phyloP scores from a whole-genome alignment of 2,797 vertebrate genomes.

The Lates japonicus region DNA sequence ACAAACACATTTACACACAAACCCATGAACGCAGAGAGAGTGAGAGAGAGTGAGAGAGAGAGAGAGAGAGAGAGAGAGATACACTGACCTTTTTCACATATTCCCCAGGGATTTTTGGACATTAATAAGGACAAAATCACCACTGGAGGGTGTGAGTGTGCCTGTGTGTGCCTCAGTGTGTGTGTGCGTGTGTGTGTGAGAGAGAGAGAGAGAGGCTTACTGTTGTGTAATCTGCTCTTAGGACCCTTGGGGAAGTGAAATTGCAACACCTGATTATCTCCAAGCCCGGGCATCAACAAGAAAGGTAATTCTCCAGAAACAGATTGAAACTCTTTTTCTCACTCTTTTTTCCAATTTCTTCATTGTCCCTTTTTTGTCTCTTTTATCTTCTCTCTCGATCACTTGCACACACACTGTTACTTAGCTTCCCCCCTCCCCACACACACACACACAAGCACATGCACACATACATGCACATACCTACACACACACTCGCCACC shows the following conservation, averaged over 20 bases:
- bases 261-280: slow-evolving; percentile 76
- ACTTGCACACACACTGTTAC: not conserved
- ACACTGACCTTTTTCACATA: slow-evolving; percentile 25
- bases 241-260: slow-evolving; percentile 65
- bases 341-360: slow-evolving; percentile 46
- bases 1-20: no score
- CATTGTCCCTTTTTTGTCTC: slow-evolving; percentile 21
- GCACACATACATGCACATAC: not conserved
- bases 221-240: slow-evolving; percentile 66
- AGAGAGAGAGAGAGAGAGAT: not conserved
- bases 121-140: slow-evolving; percentile 46
- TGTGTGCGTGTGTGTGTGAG: not conserved
- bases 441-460: slow-evolving; percentile 2
- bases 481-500: slow-evolving; percentile 3
- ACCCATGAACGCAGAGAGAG: no score
- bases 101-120: slow-evolving; percentile 27
- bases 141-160: not conserved
- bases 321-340: slow-evolving; percentile 49
- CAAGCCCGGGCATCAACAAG: slow-evolving; percentile 49
- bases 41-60: not conserved
- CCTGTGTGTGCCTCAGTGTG: not conserved
- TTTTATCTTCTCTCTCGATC: slow-evolving; percentile 24
- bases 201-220: slow-evolving; percentile 20
- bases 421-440: not conserved
- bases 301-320: slow-evolving; percentile 66